These are phyloP conservation scores for Metellina segmentata DNA, from an alignment of 2,888 invertebrate species.

Conservation along the genomic window DNA sequence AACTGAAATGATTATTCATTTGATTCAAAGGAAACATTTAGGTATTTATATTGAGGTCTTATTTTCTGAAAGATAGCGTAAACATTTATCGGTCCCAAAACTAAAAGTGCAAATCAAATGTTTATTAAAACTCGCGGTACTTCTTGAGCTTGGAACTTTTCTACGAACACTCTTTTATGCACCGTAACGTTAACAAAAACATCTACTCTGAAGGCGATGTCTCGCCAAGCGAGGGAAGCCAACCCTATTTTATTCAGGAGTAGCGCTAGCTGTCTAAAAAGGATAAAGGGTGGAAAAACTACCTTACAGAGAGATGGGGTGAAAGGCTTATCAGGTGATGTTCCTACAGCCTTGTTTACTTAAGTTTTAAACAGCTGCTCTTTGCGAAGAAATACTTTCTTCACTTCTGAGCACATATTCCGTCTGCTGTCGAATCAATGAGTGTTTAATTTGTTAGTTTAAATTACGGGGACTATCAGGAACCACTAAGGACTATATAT, in stretches of 20 bases:
- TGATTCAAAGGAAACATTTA: no score
- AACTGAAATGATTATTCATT: no score
- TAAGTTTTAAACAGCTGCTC: slow-evolving; percentile 63
- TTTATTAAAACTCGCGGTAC: no score
- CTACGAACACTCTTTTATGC: no score
- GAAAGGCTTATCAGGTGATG: slow-evolving; percentile 71
- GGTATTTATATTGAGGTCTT: no score
- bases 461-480: not conserved
- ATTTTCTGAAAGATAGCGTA: no score
- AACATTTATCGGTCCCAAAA: no score
- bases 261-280: slow-evolving; percentile 49
- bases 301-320: slow-evolving; percentile 45
- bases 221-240: slow-evolving; percentile 10
- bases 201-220: not conserved
- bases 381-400: not conserved
- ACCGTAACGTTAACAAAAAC: no score
- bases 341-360: slow-evolving; percentile 52
- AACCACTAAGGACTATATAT: not conserved
- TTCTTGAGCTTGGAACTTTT: no score
- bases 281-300: slow-evolving; percentile 58
- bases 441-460: not conserved
- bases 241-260: not conserved
- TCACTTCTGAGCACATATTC: not conserved
- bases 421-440: not conserved
- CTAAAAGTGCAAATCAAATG: no score